A percentile compares a stretch with the other conserved stretches of the same genome.
Conservation (phyloP, 2,888 invertebrate genomes). For the Zhengitettix transpicula region DNA sequence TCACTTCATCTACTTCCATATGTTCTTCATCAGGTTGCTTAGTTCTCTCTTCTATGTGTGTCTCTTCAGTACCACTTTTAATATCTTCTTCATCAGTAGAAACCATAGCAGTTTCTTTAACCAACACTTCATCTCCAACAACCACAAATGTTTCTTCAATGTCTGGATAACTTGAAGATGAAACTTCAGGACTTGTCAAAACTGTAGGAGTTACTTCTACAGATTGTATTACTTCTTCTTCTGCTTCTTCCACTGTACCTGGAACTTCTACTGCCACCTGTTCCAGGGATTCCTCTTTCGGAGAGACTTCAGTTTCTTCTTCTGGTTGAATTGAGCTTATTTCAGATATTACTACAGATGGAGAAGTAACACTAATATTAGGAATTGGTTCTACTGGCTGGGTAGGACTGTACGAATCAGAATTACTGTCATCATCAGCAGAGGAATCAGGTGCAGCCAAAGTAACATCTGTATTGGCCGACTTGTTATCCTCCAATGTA, state of each 20-base stretch:
- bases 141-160: constrained; percentile 20
- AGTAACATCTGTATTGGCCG: neutral
- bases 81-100: constrained; percentile 1
- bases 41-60: neutral
- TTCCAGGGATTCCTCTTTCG: neutral
- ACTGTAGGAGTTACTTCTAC: neutral
- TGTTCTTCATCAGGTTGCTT: neutral
- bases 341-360: neutral
- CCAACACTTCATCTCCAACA: constrained; percentile 24
- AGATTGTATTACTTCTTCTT: neutral
- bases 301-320: neutral
- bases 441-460: neutral
- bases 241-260: too few relatives aligned
- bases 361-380: neutral
- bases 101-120: constrained; percentile 26
- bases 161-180: neutral
- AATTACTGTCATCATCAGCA: neutral
- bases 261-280: neutral
- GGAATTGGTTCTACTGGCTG: neutral
- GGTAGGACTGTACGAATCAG: neutral
- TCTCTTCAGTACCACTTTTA: neutral
- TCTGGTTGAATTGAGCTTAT: neutral
- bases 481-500: neutral
- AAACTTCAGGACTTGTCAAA: neutral
- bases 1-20: neutral